Evolutionary conservation across 2,797 vertebrate genomes (phyloP), one percentile per base, ranked within the genome.

Genomic region (Heliangelus exortis): DNA sequence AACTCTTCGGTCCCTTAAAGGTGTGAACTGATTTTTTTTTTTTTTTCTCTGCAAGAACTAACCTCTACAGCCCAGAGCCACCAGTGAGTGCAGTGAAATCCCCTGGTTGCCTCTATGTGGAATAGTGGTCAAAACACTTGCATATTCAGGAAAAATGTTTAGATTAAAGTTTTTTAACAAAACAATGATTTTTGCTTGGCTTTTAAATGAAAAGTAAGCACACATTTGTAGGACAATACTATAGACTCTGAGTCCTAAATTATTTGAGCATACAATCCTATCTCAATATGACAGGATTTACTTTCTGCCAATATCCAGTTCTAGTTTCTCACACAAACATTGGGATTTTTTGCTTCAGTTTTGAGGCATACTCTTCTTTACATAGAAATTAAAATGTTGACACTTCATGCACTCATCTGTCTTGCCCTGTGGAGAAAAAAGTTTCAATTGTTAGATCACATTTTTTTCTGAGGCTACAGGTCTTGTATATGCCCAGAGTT

Each of bases 221-320:
- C 12, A 26, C 18, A 12, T 4, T 47, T 47, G 10, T 47, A 53
- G 15, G 59, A 50, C 50, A 54, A 50, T 63, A 31, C 19, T 16
- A 4, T n/a, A 72, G 67, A 72, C n/a, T 48, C 43, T 39, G 29
- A 77, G 7, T 72, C 15, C 4, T 7, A 1, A 55, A 21, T 47
- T 6, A 43, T 75, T 71, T 54, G 14, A 76, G 6, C 4, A 23
- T 15, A 20, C 3, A 76, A 15, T 51, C 0, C 0, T 63, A 20
- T 17, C n/a, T 80, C 21, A 86, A 12, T 6, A 28, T 23, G 29
- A 50, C 21, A 84, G 26, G 8, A 55, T 31, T 76, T 41, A 12
- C 9, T 66, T 69, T 73, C 55, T 74, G 48, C 12, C 19, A 45
- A 9, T 62, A 74, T 43, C 39, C 29, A 48, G 12, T 23, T 73